A percentile compares a stretch with the other conserved stretches of the same genome.
Evolutionary conservation across 2,113 vertebrate species (phyloP).

Genomic region (Rhipidura dahli): DNA sequence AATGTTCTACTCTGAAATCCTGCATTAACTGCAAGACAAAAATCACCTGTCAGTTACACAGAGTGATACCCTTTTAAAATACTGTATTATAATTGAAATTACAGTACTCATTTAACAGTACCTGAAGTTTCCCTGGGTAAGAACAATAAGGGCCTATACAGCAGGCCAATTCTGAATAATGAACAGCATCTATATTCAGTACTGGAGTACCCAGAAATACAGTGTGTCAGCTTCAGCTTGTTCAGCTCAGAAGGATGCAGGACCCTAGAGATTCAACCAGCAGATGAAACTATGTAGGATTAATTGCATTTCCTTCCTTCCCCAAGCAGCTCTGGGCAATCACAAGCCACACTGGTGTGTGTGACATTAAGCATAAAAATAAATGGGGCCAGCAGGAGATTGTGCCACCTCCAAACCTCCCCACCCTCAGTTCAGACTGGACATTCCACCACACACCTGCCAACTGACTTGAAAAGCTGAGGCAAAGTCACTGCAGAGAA

Average conservation of each 20-base stretch:
- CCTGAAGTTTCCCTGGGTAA: not conserved
- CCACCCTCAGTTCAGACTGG: not conserved
- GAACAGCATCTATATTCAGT: not conserved
- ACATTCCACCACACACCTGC: not conserved
- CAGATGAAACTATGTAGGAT: not conserved
- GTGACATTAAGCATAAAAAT: not conserved
- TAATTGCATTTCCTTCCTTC: not conserved
- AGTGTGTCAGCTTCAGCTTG: not conserved
- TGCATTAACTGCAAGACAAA: not conserved
- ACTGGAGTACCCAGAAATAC: not conserved
- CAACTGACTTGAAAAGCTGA: not conserved
- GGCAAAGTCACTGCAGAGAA: not conserved
- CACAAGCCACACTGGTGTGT: not conserved
- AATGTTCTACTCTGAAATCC: not conserved
- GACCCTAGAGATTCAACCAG: not conserved
- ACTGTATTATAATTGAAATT: not conserved
- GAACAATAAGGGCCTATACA: not conserved
- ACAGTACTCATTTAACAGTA: not conserved
- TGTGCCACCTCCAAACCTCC: not conserved
- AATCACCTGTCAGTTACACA: not conserved
- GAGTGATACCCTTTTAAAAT: not conserved
- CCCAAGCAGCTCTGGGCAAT: not conserved
- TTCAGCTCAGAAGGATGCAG: not conserved
- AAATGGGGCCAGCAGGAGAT: not conserved
- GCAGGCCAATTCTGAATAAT: not conserved